Conservation (phyloP, 2,888 invertebrate genomes). For the Gari tellinella region DNA sequence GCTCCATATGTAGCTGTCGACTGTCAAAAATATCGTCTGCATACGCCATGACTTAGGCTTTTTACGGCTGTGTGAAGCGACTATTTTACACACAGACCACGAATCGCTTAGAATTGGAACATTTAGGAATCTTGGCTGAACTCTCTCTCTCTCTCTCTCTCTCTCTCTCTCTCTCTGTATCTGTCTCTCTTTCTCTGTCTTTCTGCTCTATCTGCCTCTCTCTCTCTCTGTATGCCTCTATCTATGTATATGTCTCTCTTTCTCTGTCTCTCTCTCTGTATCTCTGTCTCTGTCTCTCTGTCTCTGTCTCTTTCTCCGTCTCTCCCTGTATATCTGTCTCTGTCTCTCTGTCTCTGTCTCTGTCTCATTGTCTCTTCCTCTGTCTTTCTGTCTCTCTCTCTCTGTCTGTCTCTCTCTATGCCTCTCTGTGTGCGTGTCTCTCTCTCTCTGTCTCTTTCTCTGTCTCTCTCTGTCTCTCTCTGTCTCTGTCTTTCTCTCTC, state of each 20-base stretch:
- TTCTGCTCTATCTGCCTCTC: neutral
- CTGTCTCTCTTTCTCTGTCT: neutral
- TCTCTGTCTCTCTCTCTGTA: neutral
- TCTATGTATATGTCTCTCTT: neutral
- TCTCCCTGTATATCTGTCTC: neutral
- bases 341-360: neutral
- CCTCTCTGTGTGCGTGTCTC: neutral
- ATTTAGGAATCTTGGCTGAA: neutral
- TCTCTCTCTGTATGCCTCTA: neutral
- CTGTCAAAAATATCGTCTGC: too few relatives aligned
- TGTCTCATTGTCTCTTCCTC: neutral
- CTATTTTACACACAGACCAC: too few relatives aligned
- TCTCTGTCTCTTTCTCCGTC: neutral
- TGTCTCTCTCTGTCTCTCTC: constrained; percentile 1
- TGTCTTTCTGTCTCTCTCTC: neutral
- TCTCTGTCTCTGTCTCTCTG: too few relatives aligned
- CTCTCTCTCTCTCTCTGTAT: neutral
- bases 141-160: neutral
- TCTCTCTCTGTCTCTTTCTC: neutral
- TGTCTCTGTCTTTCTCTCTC: constrained; percentile 3
- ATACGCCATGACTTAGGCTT: too few relatives aligned
- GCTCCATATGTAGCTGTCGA: too few relatives aligned
- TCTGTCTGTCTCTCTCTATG: neutral
- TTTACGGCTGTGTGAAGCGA: too few relatives aligned
- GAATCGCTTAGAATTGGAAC: too few relatives aligned